These are phyloP conservation scores for Leguminivora glycinivorella DNA, from an alignment of 1,140 invertebrate genomes.

Conservation along the genomic window DNA sequence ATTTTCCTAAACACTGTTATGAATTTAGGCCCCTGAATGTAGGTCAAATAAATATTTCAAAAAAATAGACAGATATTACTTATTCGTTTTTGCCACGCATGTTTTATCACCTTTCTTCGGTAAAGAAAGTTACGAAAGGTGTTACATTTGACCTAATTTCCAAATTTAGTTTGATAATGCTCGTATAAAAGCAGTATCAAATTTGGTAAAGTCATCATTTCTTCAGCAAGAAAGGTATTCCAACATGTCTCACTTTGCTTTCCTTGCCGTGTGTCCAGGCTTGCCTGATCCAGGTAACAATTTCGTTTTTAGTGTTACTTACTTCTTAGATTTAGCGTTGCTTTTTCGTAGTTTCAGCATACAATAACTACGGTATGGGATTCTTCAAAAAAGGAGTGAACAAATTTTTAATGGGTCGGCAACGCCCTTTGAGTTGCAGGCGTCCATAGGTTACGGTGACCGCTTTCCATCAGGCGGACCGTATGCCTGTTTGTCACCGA, in stretches of 20 bases:
- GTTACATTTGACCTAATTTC: neutral
- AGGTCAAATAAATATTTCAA: too few species aligned
- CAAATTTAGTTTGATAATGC: neutral
- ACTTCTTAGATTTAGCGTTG: too few species aligned
- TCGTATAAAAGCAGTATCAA: neutral
- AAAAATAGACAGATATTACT: neutral
- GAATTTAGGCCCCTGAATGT: too few species aligned
- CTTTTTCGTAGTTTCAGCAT: too few species aligned
- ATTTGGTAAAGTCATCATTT: neutral
- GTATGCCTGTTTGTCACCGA: too few species aligned
- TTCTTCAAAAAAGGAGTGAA: too few species aligned
- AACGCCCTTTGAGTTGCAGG: too few species aligned
- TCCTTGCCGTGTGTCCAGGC: constrained; percentile 31
- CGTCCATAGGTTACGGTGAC: too few species aligned
- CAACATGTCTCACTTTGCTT: constrained; percentile 32
- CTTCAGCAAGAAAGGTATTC: neutral
- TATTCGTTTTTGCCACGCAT: neutral
- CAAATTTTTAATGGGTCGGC: too few species aligned
- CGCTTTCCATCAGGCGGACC: too few species aligned
- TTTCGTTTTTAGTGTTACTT: neutral
- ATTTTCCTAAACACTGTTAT: too few species aligned
- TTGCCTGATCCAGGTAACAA: constrained; percentile 31
- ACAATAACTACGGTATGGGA: too few species aligned
- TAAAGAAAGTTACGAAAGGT: neutral
- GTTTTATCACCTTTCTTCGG: neutral